Evolutionary conservation across 2,888 invertebrate genomes (phyloP), one percentile per base, ranked within the genome.

Genomic region (Tanypteryx hageni): DNA sequence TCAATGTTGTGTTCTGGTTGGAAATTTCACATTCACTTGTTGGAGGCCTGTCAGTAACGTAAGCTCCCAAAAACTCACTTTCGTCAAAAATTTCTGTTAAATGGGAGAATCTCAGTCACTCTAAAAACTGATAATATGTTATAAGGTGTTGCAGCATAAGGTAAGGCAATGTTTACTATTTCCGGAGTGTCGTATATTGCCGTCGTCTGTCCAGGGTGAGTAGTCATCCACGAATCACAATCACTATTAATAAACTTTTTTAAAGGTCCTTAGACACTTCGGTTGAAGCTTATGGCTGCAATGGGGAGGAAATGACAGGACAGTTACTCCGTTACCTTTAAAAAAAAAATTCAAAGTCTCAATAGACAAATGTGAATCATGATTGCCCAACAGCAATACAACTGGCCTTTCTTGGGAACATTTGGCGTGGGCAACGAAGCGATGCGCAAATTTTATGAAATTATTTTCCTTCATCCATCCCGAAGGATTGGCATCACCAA

Each of bases 281-380:
- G n/a, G n/a, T n/a, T n/a, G n/a, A n/a, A n/a, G n/a, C n/a, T n/a
- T n/a, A n/a, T n/a, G n/a, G n/a, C n/a, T n/a, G n/a, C n/a, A n/a
- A n/a, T n/a, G n/a, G n/a, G n/a, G n/a, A n/a, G n/a, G n/a, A n/a
- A n/a, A n/a, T n/a, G n/a, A n/a, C n/a, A n/a, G n/a, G n/a, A n/a
- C n/a, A n/a, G n/a, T n/a, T n/a, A n/a, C 93, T 84, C 95, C 94
- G 11, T 94, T 94, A 93, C 94, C 94, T 85, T 94, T 94, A 93
- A 94, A 94, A 68, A 94, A 94, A 94, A 93, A 93, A 93, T 94
- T 92, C 27, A 94, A 92, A 57, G 93, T 93, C 83, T 85, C 92
- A 13, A 93, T n/a, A n/a, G 92, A 92, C 31, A 93, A 86, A 92
- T 93, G 94, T 59, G 93, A 93, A 27, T 93, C 93, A 83, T 93